Percentiles rank a stretch among this genome's conserved stretches.
Conservation (phyloP, 2,797 vertebrate species). For the Loris lydekkerianus region DNA sequence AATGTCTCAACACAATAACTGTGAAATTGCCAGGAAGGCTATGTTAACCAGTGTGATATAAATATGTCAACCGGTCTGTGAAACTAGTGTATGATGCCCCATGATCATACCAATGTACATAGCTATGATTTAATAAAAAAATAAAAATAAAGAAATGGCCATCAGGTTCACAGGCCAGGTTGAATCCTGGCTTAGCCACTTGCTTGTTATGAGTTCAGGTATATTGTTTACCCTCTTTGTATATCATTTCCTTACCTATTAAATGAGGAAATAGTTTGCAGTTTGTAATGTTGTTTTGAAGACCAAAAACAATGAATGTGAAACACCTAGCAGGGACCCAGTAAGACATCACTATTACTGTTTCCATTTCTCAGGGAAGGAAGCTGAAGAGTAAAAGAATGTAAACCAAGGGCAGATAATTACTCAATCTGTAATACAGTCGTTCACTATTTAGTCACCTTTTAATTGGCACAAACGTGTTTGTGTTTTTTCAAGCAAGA, state of each 20-base stretch:
- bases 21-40: too few relatives aligned
- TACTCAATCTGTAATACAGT: neutral
- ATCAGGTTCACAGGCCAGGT: accelerated
- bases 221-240: neutral
- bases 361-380: constrained; percentile 4
- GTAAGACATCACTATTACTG: neutral
- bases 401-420: neutral
- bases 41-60: too few relatives aligned
- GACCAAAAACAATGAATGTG: neutral
- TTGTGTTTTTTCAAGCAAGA: neutral
- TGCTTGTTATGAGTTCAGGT: neutral
- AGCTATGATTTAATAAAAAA: too few relatives aligned
- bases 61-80: too few relatives aligned
- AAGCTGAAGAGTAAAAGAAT: neutral
- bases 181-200: neutral
- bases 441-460: neutral
- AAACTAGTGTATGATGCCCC: too few relatives aligned
- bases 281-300: neutral
- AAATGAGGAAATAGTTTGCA: neutral
- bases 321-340: neutral
- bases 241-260: neutral
- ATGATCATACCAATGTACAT: too few relatives aligned
- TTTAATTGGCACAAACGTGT: neutral
- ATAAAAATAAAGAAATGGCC: neutral
- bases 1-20: too few relatives aligned